Base-by-base conservation (phyloP, 2,888 invertebrate species). In the Opisthograptis luteolata region DNA sequence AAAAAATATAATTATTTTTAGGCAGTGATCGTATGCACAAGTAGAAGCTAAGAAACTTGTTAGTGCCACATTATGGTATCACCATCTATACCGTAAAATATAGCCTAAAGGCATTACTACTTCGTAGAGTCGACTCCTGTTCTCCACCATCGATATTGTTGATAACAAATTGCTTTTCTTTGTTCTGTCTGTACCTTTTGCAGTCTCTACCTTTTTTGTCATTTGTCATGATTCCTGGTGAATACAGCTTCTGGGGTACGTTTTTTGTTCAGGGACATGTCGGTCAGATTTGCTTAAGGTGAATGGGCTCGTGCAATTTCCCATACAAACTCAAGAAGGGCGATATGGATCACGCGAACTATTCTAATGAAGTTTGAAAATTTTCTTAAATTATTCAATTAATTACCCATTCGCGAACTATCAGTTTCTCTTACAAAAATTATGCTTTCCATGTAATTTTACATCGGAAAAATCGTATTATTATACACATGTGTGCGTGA, bases 91-190 rank as follows among this genome's bases (percentile, higher is more conserved):
- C 34, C 30, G 45, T 60, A 58, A 59, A 60, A 53, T 59, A 62
- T 57, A 50, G 55, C 51, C 51, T 53, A 54, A 51, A 58, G 58
- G 43, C 34, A 42, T 36, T 47, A 42, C 25, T 20, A 20, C 54
- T 44, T 31, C 37, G 41, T 48, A 48, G 41, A 50, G 20, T 56
- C 63, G 66, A 70, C 73, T 80, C 62, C 79, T 82, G 81, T 73
- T 71, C 79, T 57, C 72, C 60, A 66, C 69, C 84, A 82, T 82
- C 84, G 83, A 84, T 87, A 84, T 81, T 75, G 76, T 77, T 82
- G 84, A 86, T 87, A 87, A 87, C 87, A 87, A 87, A 87, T 88
- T 87, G 81, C 73, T 80, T 77, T 76, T 76, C 82, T 84, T 86
- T 87, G 85, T 87, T 82, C 83, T 83, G 84, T 79, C 82, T 66